Base-by-base conservation (phyloP, 2,113 vertebrate genomes). In the Dasyornis broadbenti region DNA sequence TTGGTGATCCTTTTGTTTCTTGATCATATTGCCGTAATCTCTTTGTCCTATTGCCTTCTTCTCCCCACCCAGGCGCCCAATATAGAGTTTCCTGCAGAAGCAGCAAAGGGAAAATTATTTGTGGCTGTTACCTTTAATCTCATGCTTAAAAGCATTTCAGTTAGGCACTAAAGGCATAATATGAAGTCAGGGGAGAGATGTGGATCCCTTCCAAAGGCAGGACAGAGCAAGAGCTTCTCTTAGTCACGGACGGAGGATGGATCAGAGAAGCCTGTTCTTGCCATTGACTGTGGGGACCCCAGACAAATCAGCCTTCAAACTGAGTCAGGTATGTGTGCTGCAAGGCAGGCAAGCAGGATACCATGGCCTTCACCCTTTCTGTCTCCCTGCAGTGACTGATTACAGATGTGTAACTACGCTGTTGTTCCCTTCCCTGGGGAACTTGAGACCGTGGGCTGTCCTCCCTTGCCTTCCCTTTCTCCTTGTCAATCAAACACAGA, bases 401-500 rank as follows among this genome's bases (percentile, higher is more conserved):
- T 92, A 70, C 72, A 91, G 87, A 94, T 82, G 87, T 82, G 81
- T 86, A 89, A 64, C 70, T 71, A 45, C 0, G 23, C 70, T 92
- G 40, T 57, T 57, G 22, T 89, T 90, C 35, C 13, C 7, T 23
- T 91, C 91, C 61, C 78, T n/a, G 11, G 59, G 87, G 94, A 92
- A 22, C 73, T 59, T 42, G 81, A 87, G 87, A 33, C 73, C 0
- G 2, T 47, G 87, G 66, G 59, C 78, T 91, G 57, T 76, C 57
- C 66, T 94, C 57, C 27, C 23, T 71, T 65, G 45, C 77, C 37
- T 79, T 92, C 59, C n/a, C 59, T 80, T 71, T 95, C 89, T 90
- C 71, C 78, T 65, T 95, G 89, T 95, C 96, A 94, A 7, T 95
- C 94, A 94, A 71, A 59, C 53, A 54, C 50, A 84, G 91, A 96